phyloP scores from a whole-genome alignment of 2,113 vertebrate species.

The Smithornis capensis region DNA sequence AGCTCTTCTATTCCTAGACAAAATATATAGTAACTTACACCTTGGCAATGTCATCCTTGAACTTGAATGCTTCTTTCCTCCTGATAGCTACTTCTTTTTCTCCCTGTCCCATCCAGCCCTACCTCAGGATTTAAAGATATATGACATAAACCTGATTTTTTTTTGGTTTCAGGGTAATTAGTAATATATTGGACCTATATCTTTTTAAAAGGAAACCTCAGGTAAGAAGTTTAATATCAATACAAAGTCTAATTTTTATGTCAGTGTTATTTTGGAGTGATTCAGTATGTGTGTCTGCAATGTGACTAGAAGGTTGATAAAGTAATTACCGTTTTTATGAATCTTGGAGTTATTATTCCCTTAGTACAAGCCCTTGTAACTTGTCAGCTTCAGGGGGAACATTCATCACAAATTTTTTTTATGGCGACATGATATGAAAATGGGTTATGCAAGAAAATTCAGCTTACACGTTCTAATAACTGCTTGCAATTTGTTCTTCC shows the following conservation, averaged over 20 bases:
- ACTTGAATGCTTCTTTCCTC: neutral
- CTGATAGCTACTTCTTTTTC: neutral
- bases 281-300: conserved; percentile 42
- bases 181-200: neutral
- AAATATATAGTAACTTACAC: neutral
- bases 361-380: conserved; percentile 60
- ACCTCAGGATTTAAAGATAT: fast-evolving
- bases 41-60: neutral
- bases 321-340: conserved; percentile 70
- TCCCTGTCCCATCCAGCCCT: neutral
- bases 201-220: neutral
- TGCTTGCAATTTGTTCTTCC: conserved; percentile 41
- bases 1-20: neutral
- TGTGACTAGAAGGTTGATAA: conserved; percentile 67
- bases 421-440: conserved; percentile 43
- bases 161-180: neutral
- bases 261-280: conserved; percentile 35
- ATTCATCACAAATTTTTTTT: conserved; percentile 46
- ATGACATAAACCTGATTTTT: neutral
- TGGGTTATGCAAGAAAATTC: conserved; percentile 35
- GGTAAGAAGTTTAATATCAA: neutral
- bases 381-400: conserved; percentile 50
- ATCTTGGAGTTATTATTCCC: conserved; percentile 68
- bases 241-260: conserved; percentile 7
- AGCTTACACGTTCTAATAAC: conserved; percentile 47